Conservation (phyloP, 1,140 invertebrate genomes). For the Drosophila kohkoa region DNA sequence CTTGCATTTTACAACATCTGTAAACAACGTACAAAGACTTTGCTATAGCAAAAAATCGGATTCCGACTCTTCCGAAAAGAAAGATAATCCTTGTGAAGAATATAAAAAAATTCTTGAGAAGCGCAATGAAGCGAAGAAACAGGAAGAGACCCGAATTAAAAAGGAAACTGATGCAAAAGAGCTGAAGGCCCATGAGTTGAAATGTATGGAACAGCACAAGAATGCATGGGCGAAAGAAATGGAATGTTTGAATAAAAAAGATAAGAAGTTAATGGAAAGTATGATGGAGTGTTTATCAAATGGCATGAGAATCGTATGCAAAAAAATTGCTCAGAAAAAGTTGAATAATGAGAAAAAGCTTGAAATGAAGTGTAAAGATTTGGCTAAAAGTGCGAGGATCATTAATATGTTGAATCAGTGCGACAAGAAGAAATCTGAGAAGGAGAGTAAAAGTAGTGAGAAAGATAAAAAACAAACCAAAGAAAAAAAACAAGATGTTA, state of each 20-base stretch:
- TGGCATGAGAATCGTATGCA: constrained; percentile 25
- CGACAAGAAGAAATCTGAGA: constrained; percentile 1
- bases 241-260: neutral
- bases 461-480: neutral
- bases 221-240: constrained; percentile 15
- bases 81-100: constrained; percentile 13
- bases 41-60: constrained; percentile 3
- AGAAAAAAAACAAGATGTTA: neutral
- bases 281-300: constrained; percentile 28
- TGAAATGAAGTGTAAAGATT: neutral
- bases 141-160: neutral
- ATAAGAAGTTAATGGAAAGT: neutral
- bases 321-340: constrained; percentile 25
- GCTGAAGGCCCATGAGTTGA: neutral
- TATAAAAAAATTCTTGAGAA: neutral
- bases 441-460: neutral
- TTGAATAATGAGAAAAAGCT: neutral
- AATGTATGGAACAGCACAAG: constrained; percentile 32
- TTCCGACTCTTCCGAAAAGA: neutral
- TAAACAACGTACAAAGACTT: neutral
- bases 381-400: constrained; percentile 9
- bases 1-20: neutral
- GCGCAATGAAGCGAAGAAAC: neutral
- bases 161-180: constrained; percentile 5
- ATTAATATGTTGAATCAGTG: neutral